Conservation (phyloP, 2,888 invertebrate species). For the Dryomyza anilis region DNA sequence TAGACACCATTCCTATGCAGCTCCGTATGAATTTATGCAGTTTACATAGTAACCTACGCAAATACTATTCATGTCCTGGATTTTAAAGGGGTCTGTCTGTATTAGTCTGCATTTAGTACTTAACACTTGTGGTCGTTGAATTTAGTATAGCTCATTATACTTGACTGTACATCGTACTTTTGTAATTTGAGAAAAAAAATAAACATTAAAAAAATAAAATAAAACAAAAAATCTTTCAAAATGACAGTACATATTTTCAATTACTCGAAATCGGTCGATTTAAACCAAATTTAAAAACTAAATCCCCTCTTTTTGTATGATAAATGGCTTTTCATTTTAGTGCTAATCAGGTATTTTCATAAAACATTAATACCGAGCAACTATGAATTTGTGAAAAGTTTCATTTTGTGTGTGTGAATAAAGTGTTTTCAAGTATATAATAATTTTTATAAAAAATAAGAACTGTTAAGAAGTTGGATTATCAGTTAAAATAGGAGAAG, state of each 20-base stretch:
- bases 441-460: too few relatives aligned
- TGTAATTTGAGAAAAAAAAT: not conserved
- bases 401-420: not conserved
- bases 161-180: not conserved
- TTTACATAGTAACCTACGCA: slow-evolving; percentile 13
- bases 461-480: too few relatives aligned
- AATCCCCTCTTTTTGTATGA: not conserved
- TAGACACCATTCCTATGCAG: slow-evolving; percentile 5
- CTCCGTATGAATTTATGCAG: not conserved
- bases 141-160: not conserved
- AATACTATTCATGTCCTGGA: too few relatives aligned
- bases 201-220: not conserved
- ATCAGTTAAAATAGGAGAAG: too few relatives aligned
- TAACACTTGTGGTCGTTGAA: not conserved
- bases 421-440: too few relatives aligned
- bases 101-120: not conserved
- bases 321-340: slow-evolving; percentile 57
- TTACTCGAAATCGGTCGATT: not conserved
- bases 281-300: not conserved
- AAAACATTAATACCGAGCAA: too few relatives aligned
- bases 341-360: slow-evolving; percentile 56
- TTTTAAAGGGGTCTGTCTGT: too few relatives aligned
- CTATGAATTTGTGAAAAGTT: too few relatives aligned
- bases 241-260: not conserved
- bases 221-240: not conserved